A percentile compares a stretch with the other conserved stretches of the same genome.
These are phyloP conservation scores for Molorchus minor DNA, from an alignment of 2,888 invertebrate genomes.

Conservation along the genomic window DNA sequence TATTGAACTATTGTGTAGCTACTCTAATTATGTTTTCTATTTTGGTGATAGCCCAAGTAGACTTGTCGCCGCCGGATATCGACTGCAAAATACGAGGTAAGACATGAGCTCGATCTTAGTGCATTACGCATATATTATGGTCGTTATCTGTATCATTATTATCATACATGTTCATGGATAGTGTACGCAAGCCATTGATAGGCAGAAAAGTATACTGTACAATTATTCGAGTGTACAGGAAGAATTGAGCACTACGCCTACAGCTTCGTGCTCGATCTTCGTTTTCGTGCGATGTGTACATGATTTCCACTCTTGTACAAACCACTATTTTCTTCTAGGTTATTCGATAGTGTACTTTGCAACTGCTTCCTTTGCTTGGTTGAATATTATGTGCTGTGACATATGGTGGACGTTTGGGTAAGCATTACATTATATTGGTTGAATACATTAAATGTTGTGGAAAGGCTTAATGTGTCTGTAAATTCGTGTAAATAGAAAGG, in stretches of 20 bases:
- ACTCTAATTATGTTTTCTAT: conserved; percentile 41
- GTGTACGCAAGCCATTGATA: too few species aligned
- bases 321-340: conserved; percentile 47
- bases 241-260: too few species aligned
- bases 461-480: background rate
- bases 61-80: conserved; percentile 23
- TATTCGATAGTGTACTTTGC: conserved; percentile 44
- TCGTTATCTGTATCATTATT: too few species aligned
- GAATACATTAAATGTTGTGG: background rate
- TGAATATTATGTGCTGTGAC: conserved; percentile 53
- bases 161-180: too few species aligned
- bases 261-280: too few species aligned
- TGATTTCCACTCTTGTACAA: too few species aligned
- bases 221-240: too few species aligned
- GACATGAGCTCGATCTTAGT: background rate
- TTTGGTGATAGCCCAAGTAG: conserved; percentile 36
- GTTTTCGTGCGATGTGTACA: too few species aligned
- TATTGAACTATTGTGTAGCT: conserved; percentile 49
- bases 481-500: too few species aligned
- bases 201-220: too few species aligned
- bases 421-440: conserved; percentile 24
- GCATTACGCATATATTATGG: background rate
- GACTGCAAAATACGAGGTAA: conserved; percentile 42
- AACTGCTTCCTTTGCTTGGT: conserved; percentile 46
- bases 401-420: conserved; percentile 55